phyloP scores from a whole-genome alignment of 2,113 vertebrate genomes.

The Vulpes vulpes region DNA sequence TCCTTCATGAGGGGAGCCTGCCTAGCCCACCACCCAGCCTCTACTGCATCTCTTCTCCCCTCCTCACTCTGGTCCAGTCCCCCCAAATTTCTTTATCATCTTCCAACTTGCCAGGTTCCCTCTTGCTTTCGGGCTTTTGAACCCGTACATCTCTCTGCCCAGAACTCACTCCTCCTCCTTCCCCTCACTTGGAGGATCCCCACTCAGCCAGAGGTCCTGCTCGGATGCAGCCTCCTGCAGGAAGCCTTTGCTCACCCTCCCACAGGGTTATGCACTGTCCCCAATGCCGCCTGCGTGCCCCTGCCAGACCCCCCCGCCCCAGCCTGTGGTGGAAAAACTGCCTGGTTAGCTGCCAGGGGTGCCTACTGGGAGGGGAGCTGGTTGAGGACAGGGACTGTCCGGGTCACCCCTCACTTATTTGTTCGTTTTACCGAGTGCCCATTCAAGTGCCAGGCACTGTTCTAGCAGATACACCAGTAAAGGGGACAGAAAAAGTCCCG shows the following conservation, averaged over 20 bases:
- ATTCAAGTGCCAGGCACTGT: background rate
- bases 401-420: too few species aligned
- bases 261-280: accelerated
- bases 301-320: accelerated
- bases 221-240: background rate
- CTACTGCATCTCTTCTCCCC: background rate
- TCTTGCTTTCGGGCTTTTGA: background rate
- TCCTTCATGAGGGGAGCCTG: background rate
- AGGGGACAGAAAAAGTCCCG: background rate
- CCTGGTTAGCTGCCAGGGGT: accelerated
- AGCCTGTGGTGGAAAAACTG: background rate
- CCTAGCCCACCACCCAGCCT: background rate
- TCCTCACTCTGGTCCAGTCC: background rate
- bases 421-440: background rate
- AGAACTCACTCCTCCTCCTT: background rate
- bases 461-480: background rate
- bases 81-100: background rate
- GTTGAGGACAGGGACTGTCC: background rate
- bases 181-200: background rate
- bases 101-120: background rate
- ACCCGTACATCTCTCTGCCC: background rate
- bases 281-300: accelerated
- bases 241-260: too few species aligned
- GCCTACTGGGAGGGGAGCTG: background rate
- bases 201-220: background rate